Percentiles rank a stretch among this genome's conserved stretches.
Evolutionary conservation across 2,113 vertebrate species (phyloP).

Genomic region (Orcinus orca): DNA sequence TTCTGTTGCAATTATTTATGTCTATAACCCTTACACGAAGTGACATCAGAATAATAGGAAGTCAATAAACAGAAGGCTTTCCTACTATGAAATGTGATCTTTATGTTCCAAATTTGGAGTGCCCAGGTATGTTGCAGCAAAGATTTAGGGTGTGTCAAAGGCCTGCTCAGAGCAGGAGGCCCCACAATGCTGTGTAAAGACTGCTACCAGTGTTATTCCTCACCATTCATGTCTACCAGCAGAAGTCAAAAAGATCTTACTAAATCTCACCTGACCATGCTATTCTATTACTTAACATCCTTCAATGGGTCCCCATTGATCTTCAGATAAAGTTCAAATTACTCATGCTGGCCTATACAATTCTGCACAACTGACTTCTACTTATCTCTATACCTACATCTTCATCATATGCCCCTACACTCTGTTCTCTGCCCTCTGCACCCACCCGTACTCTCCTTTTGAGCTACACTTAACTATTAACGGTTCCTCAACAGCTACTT

Average conservation of each 20-base stretch:
- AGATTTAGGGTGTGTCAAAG: neutral
- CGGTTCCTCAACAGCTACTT: neutral
- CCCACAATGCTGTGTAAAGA: neutral
- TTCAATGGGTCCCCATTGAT: neutral
- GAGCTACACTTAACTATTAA: neutral
- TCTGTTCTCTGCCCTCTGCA: neutral
- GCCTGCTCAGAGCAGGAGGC: neutral
- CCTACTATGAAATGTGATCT: neutral
- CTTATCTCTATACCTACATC: neutral
- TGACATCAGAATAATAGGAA: neutral
- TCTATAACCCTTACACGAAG: neutral
- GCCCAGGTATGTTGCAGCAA: neutral
- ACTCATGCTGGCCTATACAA: neutral
- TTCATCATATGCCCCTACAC: neutral
- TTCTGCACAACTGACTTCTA: neutral
- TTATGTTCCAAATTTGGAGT: neutral
- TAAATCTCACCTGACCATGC: neutral
- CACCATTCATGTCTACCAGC: neutral
- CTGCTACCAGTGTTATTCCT: neutral
- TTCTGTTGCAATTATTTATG: conserved; percentile 1
- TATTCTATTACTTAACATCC: neutral
- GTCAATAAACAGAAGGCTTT: neutral
- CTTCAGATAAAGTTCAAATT: neutral
- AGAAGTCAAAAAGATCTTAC: neutral
- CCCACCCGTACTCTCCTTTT: neutral